Evolutionary conservation across 2,797 vertebrate species (phyloP), one percentile per base, ranked within the genome.

Genomic region (Dromococcyx pavoninus): DNA sequence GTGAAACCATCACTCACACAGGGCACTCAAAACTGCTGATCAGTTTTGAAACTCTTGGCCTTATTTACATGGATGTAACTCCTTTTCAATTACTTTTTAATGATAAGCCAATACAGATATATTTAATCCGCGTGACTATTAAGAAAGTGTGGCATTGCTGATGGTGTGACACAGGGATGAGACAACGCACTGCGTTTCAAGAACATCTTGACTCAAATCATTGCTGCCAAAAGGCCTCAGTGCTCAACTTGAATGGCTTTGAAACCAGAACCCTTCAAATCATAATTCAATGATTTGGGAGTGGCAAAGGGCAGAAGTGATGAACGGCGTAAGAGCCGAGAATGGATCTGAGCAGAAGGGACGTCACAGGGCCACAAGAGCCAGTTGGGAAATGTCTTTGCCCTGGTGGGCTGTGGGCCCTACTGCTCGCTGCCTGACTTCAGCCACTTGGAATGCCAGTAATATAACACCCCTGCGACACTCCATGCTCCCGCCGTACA

Each of bases 391-490:
- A 61, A 67, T 56, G 67, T 89, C 58, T 35, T 88, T 87, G 62
- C 93, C 88, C 85, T 46, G 24, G 74, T 90, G 79, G 72, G 74
- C 81, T 91, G 83, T 84, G 81, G 93, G 91, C 72, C 80, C 90
- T 94, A 32, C 76, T 77, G 85, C 74, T 73, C 8, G 0, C 22
- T 76, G 89, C 71, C 88, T 86, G 83, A 96, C 94, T 93, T 95
- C 73, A 85, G 62, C 70, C 44, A 58, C 86, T 91, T 76, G 81
- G 95, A 95, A 97, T 93, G 92, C 94, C 86, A 93, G 97, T 94
- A 97, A 93, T 74, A 72, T 76, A 90, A 94, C 92, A 96, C 95
- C 95, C 91, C 79, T 54, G 91, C 82, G 95, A 94, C 86, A 94
- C 83, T 90, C 35, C 11, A 3, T 39, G 72, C 96, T 93, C 75